Evolutionary conservation across 2,113 vertebrate genomes (phyloP), one percentile per base, ranked within the genome.

Genomic region (Puma concolor): DNA sequence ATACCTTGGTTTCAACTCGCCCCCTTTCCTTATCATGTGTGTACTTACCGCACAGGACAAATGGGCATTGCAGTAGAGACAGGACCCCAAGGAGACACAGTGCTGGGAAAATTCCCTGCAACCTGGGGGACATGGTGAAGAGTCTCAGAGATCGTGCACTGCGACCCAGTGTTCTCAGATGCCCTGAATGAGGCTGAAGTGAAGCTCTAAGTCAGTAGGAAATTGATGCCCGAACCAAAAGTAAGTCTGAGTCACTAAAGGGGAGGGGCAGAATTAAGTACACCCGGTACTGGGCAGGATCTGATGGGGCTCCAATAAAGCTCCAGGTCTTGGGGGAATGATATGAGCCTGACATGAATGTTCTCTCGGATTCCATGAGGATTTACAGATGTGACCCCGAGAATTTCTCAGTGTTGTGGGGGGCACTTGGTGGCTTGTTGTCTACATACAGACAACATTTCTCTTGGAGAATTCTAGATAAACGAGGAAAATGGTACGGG

Each of bases 41-140:
- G 21, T 82, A 91, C 67, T 95, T 31, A 95, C 86, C 97, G 71
- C 76, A 91, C 69, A 91, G 86, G 50, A 54, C 50, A 71, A 60
- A 21, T 15, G 67, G 52, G 10, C 60, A 77, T 31, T 38, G 27
- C 36, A 83, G 29, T 29, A 69, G 25, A 67, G 31, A 54, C 17
- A 77, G 7, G 25, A 36, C 25, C 27, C 81, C 44, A 0, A 83
- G 60, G 16, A 93, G 36, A 41, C 64, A 15, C 25, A 54, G 31
- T 15, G 50, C 31, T 25, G 50, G 27, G 27, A 48, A 76, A 17
- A 54, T n/a, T 23, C 50, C 38, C 50, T 83, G 74, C 15, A 48
- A 23, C 33, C 29, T 54, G 27, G 7, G 29, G 1, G 50, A 6
- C 66, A 89, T 52, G 80, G 12, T 81, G 50, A 19, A 2, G 27